Conservation (phyloP, 2,113 vertebrate species). For the Ochotona princeps region DNA sequence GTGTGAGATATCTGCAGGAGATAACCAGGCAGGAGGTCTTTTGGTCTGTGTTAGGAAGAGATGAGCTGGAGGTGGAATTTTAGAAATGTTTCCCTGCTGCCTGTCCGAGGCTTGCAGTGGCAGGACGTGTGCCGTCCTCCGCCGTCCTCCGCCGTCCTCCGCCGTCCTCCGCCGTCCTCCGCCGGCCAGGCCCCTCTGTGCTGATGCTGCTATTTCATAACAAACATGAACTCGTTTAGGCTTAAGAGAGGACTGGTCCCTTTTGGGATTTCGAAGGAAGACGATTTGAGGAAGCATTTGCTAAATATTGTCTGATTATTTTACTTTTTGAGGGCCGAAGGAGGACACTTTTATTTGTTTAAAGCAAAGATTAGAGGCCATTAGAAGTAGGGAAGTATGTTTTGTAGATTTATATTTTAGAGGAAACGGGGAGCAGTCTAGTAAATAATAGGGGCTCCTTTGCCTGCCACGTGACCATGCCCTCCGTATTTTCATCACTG, state of each 20-base stretch:
- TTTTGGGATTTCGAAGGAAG: conserved; percentile 63
- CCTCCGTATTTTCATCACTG: conserved; percentile 25
- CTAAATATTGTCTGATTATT: conserved; percentile 48
- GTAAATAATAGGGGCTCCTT: conserved; percentile 27
- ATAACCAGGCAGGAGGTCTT: conserved; percentile 32
- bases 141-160: conserved; percentile 42
- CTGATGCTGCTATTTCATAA: conserved; percentile 62
- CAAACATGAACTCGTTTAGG: conserved; percentile 62
- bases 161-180: conserved; percentile 42
- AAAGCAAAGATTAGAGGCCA: conserved; percentile 38
- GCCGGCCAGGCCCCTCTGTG: conserved; percentile 66
- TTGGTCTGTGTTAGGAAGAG: conserved; percentile 61
- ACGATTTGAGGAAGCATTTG: conserved; percentile 60
- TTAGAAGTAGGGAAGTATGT: conserved; percentile 59
- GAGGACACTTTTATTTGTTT: conserved; percentile 60
- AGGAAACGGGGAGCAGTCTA: conserved; percentile 44
- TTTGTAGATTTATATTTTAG: conserved; percentile 25
- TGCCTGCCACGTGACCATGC: not conserved
- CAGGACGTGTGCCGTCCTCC: not conserved
- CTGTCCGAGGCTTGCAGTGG: too few relatives aligned
- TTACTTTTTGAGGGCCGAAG: conserved; percentile 54
- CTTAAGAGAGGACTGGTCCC: conserved; percentile 45
- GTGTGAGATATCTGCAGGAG: conserved; percentile 30
- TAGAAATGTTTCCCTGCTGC: conserved; percentile 54
- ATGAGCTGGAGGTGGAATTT: conserved; percentile 68